A percentile compares a stretch with the other conserved stretches of the same genome.
These are phyloP conservation scores for Hemibagrus guttatus DNA, from an alignment of 2,797 vertebrate genomes.

Conservation along the genomic window DNA sequence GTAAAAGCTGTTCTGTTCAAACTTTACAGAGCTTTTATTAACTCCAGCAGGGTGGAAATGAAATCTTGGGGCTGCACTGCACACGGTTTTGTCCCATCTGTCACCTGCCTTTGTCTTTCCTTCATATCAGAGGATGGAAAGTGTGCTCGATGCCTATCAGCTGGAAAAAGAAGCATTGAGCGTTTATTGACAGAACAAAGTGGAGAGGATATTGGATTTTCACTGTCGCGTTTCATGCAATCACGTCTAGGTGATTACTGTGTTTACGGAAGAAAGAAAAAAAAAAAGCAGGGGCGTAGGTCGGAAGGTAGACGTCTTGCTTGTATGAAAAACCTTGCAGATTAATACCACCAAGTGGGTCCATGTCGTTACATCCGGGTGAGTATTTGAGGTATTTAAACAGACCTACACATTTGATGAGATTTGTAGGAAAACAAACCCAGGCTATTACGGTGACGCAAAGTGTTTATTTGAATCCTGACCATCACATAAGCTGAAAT, in stretches of 20 bases:
- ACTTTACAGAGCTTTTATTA: slow-evolving; percentile 1
- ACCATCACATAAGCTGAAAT: not conserved
- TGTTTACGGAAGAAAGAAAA: slow-evolving; percentile 5
- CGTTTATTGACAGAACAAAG: slow-evolving; percentile 35
- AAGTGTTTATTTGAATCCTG: not conserved
- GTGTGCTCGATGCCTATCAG: slow-evolving; percentile 24
- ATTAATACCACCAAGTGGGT: not conserved
- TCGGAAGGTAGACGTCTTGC: too few species aligned
- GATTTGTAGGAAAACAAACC: not conserved
- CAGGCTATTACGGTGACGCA: not conserved
- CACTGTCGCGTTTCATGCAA: not conserved
- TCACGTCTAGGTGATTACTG: not conserved
- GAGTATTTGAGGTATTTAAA: not conserved
- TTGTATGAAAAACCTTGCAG: not conserved
- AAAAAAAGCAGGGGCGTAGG: not conserved
- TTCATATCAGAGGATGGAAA: slow-evolving; percentile 14
- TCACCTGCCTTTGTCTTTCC: slow-evolving; percentile 34
- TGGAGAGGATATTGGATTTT: slow-evolving; percentile 44
- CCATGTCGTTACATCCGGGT: not conserved
- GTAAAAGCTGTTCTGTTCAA: not conserved
- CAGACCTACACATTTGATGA: not conserved
- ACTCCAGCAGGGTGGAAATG: slow-evolving; percentile 6
- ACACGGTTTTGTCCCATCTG: slow-evolving; percentile 15
- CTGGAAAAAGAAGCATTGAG: slow-evolving; percentile 22
- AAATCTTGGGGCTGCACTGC: not conserved